phyloP scores from a whole-genome alignment of 2,888 invertebrate genomes.

The Vandiemenella viatica region DNA sequence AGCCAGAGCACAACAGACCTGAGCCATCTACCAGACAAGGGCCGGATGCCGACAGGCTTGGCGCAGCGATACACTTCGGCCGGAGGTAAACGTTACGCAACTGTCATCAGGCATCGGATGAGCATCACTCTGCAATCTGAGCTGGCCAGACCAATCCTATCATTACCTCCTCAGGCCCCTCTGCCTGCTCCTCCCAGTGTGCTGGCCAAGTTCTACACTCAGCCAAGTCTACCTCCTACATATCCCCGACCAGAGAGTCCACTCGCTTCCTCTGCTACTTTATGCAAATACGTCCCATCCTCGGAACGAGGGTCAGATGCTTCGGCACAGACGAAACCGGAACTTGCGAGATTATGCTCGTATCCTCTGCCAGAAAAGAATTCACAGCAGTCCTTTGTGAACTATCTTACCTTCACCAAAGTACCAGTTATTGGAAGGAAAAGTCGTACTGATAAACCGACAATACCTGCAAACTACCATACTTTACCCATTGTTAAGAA shows the following conservation, averaged over 20 bases:
- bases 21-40: slow-evolving; percentile 47
- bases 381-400: neutral
- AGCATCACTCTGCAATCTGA: slow-evolving; percentile 1
- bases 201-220: neutral
- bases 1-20: slow-evolving; percentile 79
- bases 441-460: neutral
- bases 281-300: neutral
- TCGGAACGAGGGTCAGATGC: neutral
- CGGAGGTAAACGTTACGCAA: slow-evolving; percentile 16
- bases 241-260: no score
- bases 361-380: neutral
- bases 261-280: neutral
- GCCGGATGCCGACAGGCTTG: slow-evolving; percentile 19
- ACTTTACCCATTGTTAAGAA: slow-evolving; percentile 7
- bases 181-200: neutral
- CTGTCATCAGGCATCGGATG: slow-evolving; percentile 11
- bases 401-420: neutral
- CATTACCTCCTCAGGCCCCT: neutral
- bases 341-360: neutral
- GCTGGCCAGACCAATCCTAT: neutral
- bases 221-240: neutral
- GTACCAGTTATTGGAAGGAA: neutral
- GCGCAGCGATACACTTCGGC: slow-evolving; percentile 12
- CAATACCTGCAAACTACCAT: slow-evolving; percentile 4
- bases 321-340: neutral